Evolutionary conservation across 2,113 vertebrate genomes (phyloP).

Genomic region (Bolborhynchus lineola): DNA sequence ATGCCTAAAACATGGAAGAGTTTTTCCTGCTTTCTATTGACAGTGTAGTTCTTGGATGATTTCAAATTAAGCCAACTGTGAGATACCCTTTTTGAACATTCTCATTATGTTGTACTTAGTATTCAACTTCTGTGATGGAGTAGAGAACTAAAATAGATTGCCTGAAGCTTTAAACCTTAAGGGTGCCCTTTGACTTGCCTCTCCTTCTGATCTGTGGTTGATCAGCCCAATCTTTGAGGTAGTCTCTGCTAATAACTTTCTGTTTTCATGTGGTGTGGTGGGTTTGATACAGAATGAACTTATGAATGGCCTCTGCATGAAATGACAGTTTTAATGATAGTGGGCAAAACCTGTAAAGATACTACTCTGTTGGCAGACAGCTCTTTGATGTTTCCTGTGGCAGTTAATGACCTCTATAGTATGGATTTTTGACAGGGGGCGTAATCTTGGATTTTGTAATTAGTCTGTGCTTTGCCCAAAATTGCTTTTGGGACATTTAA

Average conservation of each 20-base stretch:
- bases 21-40: not conserved
- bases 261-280: not conserved
- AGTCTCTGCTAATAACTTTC: not conserved
- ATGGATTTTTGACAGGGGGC: accelerated
- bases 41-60: not conserved
- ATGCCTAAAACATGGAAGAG: not conserved
- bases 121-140: not conserved
- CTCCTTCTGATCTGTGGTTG: not conserved
- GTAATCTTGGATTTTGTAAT: not conserved
- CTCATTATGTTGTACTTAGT: not conserved
- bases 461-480: not conserved
- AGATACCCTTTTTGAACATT: not conserved
- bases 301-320: not conserved
- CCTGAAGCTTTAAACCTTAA: not conserved
- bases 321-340: not conserved
- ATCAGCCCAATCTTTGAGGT: not conserved
- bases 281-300: not conserved
- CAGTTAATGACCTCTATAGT: not conserved
- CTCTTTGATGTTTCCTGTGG: not conserved
- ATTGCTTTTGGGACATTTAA: not conserved
- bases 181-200: not conserved
- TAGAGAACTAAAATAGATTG: not conserved
- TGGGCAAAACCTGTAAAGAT: not conserved
- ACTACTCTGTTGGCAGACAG: too few species aligned
- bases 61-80: not conserved